Base-by-base conservation (phyloP, 2,113 vertebrate species). In the Corythornis vintsioides region DNA sequence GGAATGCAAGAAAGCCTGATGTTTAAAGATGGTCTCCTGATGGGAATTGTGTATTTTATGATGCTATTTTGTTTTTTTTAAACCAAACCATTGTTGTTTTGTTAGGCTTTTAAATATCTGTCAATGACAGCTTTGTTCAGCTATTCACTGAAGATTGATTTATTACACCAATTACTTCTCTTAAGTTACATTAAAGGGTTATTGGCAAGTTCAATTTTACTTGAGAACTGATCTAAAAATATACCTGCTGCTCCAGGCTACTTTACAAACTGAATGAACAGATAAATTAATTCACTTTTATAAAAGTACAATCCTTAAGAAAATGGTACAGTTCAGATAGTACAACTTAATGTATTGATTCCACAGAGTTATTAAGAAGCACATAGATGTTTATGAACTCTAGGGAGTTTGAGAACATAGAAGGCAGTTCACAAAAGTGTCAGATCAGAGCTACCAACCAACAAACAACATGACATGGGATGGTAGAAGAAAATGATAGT, bases 181-280 rank as follows among this genome's bases (percentile, higher is more conserved):
- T 59, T 43, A 42, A 14, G 15, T 47, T 66, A 64, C 14, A 67
- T 64, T n/a, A 90, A 73, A 93, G 12, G 16, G 19, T 82, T 89
- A 82, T 48, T 82, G 45, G 13, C 29, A 75, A 87, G 15, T 76
- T 87, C 66, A 67, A 7, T 91, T 93, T 84, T 69, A 60, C 56
- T 56, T 33, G 43, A 69, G 63, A 59, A 87, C 33, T 48, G 61
- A 79, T 79, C 63, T 89, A 93, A 95, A 87, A 82, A 73, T 70
- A 57, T 3, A 70, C 18, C 55, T 92, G 35, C 5, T 2, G 61
- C 35, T 82, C 29, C 55, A 76, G 53, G 53, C 42, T 10, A 55
- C 61, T 79, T 85, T 78, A 45, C 52, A 89, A 57, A 76, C 35
- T 42, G 45, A 75, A 81, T 56, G 13, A 91, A 76, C 35, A 76